Conservation (phyloP, 2,113 vertebrate genomes). For the Forbesichthys agassizii region DNA sequence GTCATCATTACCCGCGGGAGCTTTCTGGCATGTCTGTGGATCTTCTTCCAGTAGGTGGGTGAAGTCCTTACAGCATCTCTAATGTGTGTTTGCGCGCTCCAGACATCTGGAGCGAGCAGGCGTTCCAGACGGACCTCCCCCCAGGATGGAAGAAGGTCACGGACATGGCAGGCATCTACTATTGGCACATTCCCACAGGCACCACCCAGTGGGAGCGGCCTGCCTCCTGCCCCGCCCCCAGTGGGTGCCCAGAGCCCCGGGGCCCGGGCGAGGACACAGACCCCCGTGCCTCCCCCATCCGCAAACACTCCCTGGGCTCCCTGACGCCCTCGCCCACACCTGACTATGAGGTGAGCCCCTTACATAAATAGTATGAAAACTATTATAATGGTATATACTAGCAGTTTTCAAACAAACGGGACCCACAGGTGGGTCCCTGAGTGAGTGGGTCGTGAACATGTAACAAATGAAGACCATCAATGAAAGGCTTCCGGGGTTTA, state of each 20-base stretch:
- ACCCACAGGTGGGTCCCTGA: too few species aligned
- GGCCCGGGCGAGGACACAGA: conserved; percentile 27
- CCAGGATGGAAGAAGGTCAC: conserved; percentile 97
- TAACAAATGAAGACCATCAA: too few species aligned
- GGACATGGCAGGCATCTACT: conserved; percentile 93
- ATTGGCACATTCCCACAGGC: conserved; percentile 98
- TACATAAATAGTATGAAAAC: background rate
- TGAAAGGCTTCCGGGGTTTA: too few species aligned
- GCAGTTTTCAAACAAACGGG: too few species aligned
- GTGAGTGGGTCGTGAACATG: too few species aligned
- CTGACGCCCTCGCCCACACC: conserved; percentile 90
- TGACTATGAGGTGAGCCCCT: conserved; percentile 81
- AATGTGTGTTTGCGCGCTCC: conserved; percentile 37
- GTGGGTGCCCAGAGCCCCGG: conserved; percentile 63
- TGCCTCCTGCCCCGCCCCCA: conserved; percentile 71
- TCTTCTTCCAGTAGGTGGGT: background rate
- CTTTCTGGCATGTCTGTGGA: too few species aligned
- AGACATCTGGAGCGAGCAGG: conserved; percentile 96
- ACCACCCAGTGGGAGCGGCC: conserved; percentile 97
- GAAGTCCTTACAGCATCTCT: background rate
- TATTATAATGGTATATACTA: too few species aligned
- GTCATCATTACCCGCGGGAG: too few species aligned
- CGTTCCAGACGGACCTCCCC: conserved; percentile 93
- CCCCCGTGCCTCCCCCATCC: conserved; percentile 34
- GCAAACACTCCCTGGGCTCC: conserved; percentile 87